Percentiles rank a stretch among this genome's conserved stretches.
Evolutionary conservation across 2,797 vertebrate species (phyloP).

Genomic region (Gymnoscopelus braueri): DNA sequence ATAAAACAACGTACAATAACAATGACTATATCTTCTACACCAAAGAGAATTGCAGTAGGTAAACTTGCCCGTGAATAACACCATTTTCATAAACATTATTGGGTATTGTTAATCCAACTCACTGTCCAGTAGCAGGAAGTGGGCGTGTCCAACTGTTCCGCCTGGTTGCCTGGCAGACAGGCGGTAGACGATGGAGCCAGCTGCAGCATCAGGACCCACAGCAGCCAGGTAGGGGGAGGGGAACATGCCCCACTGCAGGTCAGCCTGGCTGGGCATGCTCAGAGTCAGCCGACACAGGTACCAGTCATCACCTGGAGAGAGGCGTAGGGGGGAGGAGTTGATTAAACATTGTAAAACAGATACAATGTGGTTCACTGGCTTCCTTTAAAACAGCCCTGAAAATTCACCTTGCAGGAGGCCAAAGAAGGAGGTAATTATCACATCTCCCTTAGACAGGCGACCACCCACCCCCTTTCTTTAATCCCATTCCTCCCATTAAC

Average conservation of each 20-base stretch:
- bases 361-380: too few species aligned
- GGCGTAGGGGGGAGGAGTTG: background rate
- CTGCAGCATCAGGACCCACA: conserved; percentile 79
- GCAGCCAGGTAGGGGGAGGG: conserved; percentile 85
- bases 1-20: too few species aligned
- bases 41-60: too few species aligned
- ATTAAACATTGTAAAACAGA: background rate
- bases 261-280: conserved; percentile 78
- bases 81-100: conserved; percentile 12
- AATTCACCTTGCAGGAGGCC: too few species aligned
- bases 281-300: conserved; percentile 86
- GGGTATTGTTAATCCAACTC: conserved; percentile 22
- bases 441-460: too few species aligned
- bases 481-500: too few species aligned
- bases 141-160: conserved; percentile 64
- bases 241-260: conserved; percentile 88
- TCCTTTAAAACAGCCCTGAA: too few species aligned
- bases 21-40: too few species aligned
- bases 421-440: too few species aligned
- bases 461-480: too few species aligned
- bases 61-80: too few species aligned
- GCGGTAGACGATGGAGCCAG: conserved; percentile 81
- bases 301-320: conserved; percentile 84
- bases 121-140: conserved; percentile 86
- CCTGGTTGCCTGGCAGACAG: conserved; percentile 72